These are phyloP conservation scores for Hylaea fasciaria DNA, from an alignment of 2,888 invertebrate genomes.

Conservation along the genomic window DNA sequence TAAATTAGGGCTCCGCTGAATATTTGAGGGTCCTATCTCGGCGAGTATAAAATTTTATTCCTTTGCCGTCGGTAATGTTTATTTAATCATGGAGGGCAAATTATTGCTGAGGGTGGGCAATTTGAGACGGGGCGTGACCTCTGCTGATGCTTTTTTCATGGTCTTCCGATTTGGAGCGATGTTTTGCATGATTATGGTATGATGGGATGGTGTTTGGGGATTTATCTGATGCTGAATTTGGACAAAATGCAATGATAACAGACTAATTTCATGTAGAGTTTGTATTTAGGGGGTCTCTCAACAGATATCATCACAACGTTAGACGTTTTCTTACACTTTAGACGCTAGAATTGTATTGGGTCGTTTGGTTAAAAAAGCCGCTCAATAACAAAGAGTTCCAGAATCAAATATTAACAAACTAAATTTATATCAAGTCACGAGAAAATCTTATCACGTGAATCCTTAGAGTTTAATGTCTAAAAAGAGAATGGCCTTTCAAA, in stretches of 20 bases:
- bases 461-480: neutral
- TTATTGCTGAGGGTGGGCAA: conserved; percentile 35
- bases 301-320: too few relatives aligned
- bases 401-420: too few relatives aligned
- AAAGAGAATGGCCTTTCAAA: neutral
- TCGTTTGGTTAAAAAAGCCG: too few relatives aligned
- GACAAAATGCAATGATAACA: neutral
- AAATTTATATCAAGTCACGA: too few relatives aligned
- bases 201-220: too few relatives aligned
- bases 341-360: too few relatives aligned
- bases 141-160: conserved; percentile 14
- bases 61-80: conserved; percentile 41
- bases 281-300: too few relatives aligned
- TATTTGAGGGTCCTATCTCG: conserved; percentile 46
- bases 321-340: too few relatives aligned
- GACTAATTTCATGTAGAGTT: too few relatives aligned
- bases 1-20: conserved; percentile 33
- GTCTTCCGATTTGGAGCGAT: conserved; percentile 3
- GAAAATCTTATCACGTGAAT: too few relatives aligned
- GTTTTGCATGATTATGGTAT: neutral
- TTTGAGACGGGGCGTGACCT: conserved; percentile 22
- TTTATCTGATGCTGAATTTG: neutral
- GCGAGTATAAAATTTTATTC: conserved; percentile 47
- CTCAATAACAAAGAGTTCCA: too few relatives aligned
- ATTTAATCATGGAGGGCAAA: conserved; percentile 43